Evolutionary conservation across 2,888 invertebrate genomes (phyloP), one percentile per base, ranked within the genome.

Genomic region (Sthenelais limicola): DNA sequence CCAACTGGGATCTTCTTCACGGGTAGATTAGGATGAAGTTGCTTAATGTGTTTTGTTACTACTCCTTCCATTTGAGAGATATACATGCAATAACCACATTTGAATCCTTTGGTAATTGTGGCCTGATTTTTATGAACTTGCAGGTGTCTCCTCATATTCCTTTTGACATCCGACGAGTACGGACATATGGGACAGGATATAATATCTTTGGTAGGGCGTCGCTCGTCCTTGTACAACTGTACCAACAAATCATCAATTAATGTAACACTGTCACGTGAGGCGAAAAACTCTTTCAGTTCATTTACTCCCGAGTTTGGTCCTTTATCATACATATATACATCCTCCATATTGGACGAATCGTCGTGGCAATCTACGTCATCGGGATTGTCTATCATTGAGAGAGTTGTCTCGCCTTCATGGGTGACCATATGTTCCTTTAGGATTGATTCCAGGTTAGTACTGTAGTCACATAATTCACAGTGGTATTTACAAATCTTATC

Each of bases 391-490:
- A 43, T 21, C 0, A 32, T 30, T 26, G 18, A 32, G 9, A 35
- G 33, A 4, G 48, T 38, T 5, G 30, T 68, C n/a, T 71, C 58
- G 26, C 49, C 43, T 32, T 71, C 71, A 43, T 67, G 67, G 9
- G 9, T 48, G 12, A 30, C 21, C 71, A 32, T 32, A n/a, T 71
- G 71, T 1, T 58, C 43, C 7, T n/a, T 32, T n/a, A 71, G 49
- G n/a, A 32, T 12, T n/a, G 58, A 30, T n/a, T 33, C 62, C 15
- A 62, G 48, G 62, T 71, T 71, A 26, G 71, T 71, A 32, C 71
- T 58, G 24, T 32, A 71, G 21, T 71, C 71, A 48, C 71, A 71
- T 28, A 62, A 47, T 32, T 71, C 71, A 58, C 71, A 71, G 33
- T 71, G 71, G 30, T 71, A 62, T n/a, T 24, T 47, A 21, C 32